A percentile compares a stretch with the other conserved stretches of the same genome.
phyloP scores from a whole-genome alignment of 2,797 vertebrate genomes.

The Manis pentadactyla region DNA sequence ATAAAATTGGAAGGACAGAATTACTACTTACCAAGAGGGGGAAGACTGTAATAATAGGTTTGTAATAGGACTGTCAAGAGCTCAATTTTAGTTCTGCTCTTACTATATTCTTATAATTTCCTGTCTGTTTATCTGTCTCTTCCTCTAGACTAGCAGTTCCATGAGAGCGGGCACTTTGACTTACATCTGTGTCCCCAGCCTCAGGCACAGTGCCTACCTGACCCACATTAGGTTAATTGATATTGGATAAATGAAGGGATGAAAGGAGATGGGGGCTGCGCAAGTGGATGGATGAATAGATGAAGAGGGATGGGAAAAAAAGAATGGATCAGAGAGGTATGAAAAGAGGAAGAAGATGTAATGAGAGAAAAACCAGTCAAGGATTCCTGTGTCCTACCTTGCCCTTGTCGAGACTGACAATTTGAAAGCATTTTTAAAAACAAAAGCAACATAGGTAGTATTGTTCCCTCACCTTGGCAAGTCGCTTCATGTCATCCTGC shows the following conservation, averaged over 20 bases:
- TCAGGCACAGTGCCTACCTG: neutral
- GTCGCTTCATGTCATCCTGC: neutral
- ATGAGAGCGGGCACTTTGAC: neutral
- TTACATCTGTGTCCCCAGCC: neutral
- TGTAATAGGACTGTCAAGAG: neutral
- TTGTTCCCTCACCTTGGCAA: neutral
- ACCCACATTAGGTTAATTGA: neutral
- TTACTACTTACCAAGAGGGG: neutral
- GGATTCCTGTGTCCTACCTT: neutral
- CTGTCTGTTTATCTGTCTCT: neutral
- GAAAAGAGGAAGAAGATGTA: neutral
- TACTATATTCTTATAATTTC: neutral
- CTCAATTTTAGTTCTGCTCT: neutral
- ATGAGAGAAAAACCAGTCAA: neutral
- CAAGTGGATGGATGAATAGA: neutral
- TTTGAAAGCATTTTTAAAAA: neutral
- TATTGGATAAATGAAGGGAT: neutral
- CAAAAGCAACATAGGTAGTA: too few species aligned
- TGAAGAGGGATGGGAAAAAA: neutral
- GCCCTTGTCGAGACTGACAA: neutral
- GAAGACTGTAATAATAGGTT: neutral
- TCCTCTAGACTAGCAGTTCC: neutral
- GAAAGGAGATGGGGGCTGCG: neutral
- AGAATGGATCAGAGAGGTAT: neutral
- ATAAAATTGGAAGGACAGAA: neutral